phyloP scores from a whole-genome alignment of 1,140 invertebrate species.

The Laodelphax striatellus region DNA sequence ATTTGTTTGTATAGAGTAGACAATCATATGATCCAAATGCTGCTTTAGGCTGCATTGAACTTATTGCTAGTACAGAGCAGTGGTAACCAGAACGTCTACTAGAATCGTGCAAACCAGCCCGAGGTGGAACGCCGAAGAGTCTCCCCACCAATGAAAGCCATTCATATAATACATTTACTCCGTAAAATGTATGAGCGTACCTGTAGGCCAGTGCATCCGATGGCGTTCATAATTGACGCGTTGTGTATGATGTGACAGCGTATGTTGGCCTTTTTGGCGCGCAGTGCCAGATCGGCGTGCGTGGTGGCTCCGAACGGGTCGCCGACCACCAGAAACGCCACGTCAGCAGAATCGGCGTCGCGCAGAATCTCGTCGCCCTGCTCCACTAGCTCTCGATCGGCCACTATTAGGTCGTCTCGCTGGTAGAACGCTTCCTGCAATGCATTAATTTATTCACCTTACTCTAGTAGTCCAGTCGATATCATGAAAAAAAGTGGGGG shows the following conservation, averaged over 20 bases:
- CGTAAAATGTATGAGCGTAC: constrained; percentile 29
- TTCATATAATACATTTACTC: too few relatives aligned
- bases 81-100: too few relatives aligned
- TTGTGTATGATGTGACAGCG: constrained; percentile 80
- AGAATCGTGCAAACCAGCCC: too few relatives aligned
- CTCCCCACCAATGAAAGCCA: too few relatives aligned
- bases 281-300: constrained; percentile 86
- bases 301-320: constrained; percentile 92
- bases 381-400: constrained; percentile 92
- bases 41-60: too few relatives aligned
- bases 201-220: constrained; percentile 91
- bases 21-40: too few relatives aligned
- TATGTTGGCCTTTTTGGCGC: constrained; percentile 63
- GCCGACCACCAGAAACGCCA: constrained; percentile 90
- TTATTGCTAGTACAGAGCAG: too few relatives aligned
- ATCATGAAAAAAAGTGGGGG: too few relatives aligned
- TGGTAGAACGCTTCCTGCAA: constrained; percentile 75
- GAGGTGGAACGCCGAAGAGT: too few relatives aligned
- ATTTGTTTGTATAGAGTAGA: too few relatives aligned
- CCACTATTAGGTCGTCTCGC: constrained; percentile 56
- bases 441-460: background rate
- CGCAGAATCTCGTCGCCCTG: constrained; percentile 69
- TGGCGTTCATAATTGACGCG: constrained; percentile 96
- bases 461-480: too few relatives aligned
- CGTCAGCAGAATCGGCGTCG: constrained; percentile 56